Base-by-base conservation (phyloP, 2,113 vertebrate species). In the Mormoops blainvillei region DNA sequence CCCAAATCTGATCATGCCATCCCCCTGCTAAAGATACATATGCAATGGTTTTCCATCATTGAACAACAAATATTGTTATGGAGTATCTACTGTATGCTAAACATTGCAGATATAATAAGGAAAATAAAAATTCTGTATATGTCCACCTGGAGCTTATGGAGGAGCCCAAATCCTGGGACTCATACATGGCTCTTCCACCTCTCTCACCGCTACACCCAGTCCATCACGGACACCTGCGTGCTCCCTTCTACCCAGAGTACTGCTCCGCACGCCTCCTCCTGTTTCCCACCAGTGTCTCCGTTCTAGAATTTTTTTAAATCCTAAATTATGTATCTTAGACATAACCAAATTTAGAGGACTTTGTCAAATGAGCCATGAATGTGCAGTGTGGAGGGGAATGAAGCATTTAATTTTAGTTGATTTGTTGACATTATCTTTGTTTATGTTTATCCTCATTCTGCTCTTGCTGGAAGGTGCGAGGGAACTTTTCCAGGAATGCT, bases 331-430 rank as follows among this genome's bases (percentile, higher is more conserved):
- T 81, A 65, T 38, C 13, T 95, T 63, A 43, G 52, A n/a, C 36
- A 85, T 41, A 65, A 76, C 38, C 78, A 77, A 20, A 65, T 65
- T 77, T 50, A 89, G 45, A 73, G 33, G 31, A 8, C 9, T 89
- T 86, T 93, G 81, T 58, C 71, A 94, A 94, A 91, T 95, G 96
- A 94, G 52, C 73, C n/a, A 56, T 67, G 54, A 86, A 71, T 58
- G 68, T 86, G n/a, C 70, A 88, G 61, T 61, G 13, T 80, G 45
- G 45, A 38, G 20, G 58, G 67, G 94, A 89, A 86, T 91, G 90
- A 70, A 76, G 73, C 78, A 73, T 91, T 93, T 96, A 70, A 93
- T 87, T 94, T 88, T 52, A 94, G 83, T 33, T 89, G 43, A 86
- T 96, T 85, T 86, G 61, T 89, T 95, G 86, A 77, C 52, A 43